Percentiles rank a stretch among this genome's conserved stretches.
Evolutionary conservation across 2,113 vertebrate genomes (phyloP).

Genomic region (Sigmodon hispidus): DNA sequence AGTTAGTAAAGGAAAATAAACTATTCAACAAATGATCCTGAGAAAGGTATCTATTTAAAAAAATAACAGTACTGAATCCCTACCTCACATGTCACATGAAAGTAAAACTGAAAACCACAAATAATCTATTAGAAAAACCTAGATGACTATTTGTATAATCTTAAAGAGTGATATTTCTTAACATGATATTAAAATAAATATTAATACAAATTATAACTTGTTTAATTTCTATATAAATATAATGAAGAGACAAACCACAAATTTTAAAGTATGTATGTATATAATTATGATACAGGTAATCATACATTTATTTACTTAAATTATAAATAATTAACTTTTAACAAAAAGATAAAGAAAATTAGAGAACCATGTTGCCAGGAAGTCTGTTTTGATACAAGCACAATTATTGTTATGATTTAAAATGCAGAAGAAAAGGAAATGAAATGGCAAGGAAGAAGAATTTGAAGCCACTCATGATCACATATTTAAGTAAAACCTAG

Average conservation of each 20-base stretch:
- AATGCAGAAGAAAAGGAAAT: constrained; percentile 13
- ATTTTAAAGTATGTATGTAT: neutral
- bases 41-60: neutral
- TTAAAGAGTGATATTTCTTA: neutral
- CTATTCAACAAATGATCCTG: neutral
- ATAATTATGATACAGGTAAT: constrained; percentile 1
- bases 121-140: neutral
- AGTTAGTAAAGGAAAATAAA: constrained; percentile 18
- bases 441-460: constrained; percentile 13
- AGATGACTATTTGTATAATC: neutral
- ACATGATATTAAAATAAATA: neutral
- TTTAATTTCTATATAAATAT: neutral
- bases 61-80: neutral
- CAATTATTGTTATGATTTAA: constrained; percentile 34
- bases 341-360: neutral
- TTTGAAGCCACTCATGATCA: neutral
- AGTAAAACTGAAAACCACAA: neutral
- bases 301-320: constrained; percentile 30
- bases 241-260: neutral
- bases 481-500: neutral
- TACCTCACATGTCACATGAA: neutral
- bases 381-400: neutral
- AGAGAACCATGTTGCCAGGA: neutral
- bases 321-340: constrained; percentile 10
- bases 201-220: neutral